Base-by-base conservation (phyloP, 2,113 vertebrate species). In the Cryptomyrus ogoouensis region DNA sequence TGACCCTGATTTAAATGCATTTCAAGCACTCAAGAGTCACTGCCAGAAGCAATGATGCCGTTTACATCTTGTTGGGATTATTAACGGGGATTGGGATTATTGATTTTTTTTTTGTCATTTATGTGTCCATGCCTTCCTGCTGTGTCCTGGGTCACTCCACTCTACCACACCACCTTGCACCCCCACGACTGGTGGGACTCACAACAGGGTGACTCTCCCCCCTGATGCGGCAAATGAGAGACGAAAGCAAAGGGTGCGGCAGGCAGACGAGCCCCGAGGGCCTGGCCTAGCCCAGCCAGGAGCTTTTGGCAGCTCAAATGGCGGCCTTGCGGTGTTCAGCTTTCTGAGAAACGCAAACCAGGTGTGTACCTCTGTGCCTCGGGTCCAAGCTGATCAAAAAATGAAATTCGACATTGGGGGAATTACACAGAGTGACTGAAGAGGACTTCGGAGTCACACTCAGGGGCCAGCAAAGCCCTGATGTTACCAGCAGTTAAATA, bases 1-100 rank as follows among this genome's bases (percentile, higher is more conserved):
- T 93, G 88, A 92, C 88, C 83, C 74, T 62, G 46, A 56, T 31
- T 70, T 31, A 70, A 70, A 70, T 31, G 62, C 62, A 70, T 70
- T 27, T 27, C 62, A 70, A 70, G 27, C 62, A 70, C 62, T 70
- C 58, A 10, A 27, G 58, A 66, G 58, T 66, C 58, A 66, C n/a
- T 66, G 58, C n/a, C 62, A 70, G n/a, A 31, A 13, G 62, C 62
- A 5, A 13, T 31, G 62, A 27, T 31, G 3, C 10, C 1, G n/a
- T 70, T 70, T 31, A 70, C 27, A 31, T 31, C 3, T 70, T 70
- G 62, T 70, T 70, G 62, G 62, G 62, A 70, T 70, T 70, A 31
- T 70, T 70, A 31, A 31, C n/a, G 10, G n/a, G 19, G 19, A 56
- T 53, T 53, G 52, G 52, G 17, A 53, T 56, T 56, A 56, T 56